Percentiles rank a stretch among this genome's conserved stretches.
phyloP scores from a whole-genome alignment of 2,797 vertebrate species.

The Diglossa cyanea region DNA sequence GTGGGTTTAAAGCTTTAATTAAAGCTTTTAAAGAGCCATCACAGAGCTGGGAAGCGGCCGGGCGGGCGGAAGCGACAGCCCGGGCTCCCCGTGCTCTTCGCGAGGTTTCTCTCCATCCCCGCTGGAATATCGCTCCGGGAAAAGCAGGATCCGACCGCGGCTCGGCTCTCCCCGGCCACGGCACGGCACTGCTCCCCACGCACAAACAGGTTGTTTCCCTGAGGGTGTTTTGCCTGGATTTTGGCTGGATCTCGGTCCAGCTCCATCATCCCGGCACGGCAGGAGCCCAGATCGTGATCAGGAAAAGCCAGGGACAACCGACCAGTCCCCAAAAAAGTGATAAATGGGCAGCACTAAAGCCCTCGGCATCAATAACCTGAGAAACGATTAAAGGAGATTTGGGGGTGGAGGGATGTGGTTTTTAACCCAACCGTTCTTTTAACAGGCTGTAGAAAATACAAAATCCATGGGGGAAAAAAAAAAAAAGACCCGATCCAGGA shows the following conservation, averaged over 20 bases:
- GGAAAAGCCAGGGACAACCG: background rate
- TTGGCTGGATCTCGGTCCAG: background rate
- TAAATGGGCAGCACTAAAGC: background rate
- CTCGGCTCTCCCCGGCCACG: background rate
- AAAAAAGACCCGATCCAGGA: background rate
- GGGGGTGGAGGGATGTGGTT: conserved; percentile 8
- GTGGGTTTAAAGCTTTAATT: conserved; percentile 38
- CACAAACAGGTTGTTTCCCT: conserved; percentile 9
- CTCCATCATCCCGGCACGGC: background rate
- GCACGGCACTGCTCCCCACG: background rate
- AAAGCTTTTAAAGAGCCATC: conserved; percentile 48
- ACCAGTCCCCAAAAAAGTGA: background rate
- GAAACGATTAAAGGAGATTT: conserved; percentile 51
- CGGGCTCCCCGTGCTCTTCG: background rate
- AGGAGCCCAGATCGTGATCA: background rate
- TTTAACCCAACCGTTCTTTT: background rate
- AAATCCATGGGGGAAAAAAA: background rate
- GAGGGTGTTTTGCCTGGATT: background rate
- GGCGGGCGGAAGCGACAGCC: background rate
- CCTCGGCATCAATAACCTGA: background rate
- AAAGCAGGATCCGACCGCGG: background rate
- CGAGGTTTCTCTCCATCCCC: background rate
- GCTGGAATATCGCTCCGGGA: background rate
- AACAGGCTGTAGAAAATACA: background rate
- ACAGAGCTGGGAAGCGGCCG: background rate